Evolutionary conservation across 2,888 invertebrate species (phyloP).

Genomic region (Drosophila trichaetosa): DNA sequence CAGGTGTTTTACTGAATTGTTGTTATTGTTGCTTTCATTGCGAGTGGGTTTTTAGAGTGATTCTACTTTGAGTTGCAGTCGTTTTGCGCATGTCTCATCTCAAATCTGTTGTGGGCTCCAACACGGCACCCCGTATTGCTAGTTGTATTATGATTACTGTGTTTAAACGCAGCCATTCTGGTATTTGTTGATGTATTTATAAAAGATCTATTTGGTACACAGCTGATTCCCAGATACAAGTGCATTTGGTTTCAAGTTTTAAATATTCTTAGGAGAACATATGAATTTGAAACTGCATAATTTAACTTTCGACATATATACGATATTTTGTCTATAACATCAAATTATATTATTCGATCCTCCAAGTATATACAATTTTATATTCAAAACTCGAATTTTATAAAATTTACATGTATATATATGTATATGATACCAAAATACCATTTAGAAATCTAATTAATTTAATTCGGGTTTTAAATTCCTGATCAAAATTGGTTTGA

Average conservation of each 20-base stretch:
- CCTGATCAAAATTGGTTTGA: not conserved
- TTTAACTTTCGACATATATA: not conserved
- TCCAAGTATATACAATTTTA: not conserved
- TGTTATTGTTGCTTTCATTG: constrained; percentile 13
- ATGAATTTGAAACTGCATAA: not conserved
- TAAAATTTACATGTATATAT: not conserved
- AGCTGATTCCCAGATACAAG: not conserved
- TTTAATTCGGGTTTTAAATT: not conserved
- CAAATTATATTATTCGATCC: not conserved
- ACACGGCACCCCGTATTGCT: constrained; percentile 46
- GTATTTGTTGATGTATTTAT: constrained; percentile 1
- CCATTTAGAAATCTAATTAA: too few species aligned
- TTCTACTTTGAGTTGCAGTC: constrained; percentile 6
- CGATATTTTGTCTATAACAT: not conserved
- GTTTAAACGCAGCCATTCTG: not conserved
- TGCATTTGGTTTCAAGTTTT: not conserved
- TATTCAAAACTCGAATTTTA: not conserved
- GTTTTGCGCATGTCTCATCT: constrained; percentile 57
- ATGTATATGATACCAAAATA: too few species aligned
- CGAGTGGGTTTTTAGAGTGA: constrained; percentile 48
- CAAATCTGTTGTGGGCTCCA: not conserved
- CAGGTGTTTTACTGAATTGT: constrained; percentile 59
- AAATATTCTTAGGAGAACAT: not conserved
- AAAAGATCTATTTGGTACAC: not conserved
- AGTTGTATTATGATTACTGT: constrained; percentile 14